A percentile compares a stretch with the other conserved stretches of the same genome.
phyloP scores from a whole-genome alignment of 2,113 vertebrate genomes.

The Pardalotus punctatus region DNA sequence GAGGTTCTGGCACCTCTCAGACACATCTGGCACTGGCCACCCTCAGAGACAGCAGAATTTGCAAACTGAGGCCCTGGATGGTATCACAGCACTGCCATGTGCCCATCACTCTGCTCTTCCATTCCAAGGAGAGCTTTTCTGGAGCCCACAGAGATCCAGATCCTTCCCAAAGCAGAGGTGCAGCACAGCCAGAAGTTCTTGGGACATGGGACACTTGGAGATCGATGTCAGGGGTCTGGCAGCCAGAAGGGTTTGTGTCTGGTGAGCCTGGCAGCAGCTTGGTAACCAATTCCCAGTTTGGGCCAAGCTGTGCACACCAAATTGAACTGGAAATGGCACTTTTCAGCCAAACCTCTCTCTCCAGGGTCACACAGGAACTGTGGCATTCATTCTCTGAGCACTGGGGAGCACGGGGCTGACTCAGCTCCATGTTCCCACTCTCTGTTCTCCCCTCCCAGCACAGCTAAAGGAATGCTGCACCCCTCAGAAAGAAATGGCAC shows the following conservation, averaged over 20 bases:
- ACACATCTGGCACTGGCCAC: neutral
- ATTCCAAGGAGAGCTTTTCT: neutral
- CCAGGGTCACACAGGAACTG: neutral
- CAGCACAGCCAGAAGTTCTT: neutral
- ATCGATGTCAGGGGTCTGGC: neutral
- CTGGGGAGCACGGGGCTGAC: neutral
- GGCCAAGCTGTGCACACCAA: neutral
- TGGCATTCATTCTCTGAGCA: neutral
- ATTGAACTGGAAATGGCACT: neutral
- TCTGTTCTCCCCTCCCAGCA: neutral
- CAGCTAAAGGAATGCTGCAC: neutral
- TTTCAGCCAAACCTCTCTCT: neutral
- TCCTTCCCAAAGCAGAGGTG: neutral
- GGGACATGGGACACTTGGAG: neutral
- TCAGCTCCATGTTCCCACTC: neutral
- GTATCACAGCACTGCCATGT: neutral
- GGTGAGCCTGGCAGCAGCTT: neutral
- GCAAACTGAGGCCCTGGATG: neutral
- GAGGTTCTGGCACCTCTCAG: slow-evolving; percentile 2
- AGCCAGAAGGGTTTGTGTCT: neutral
- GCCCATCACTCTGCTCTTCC: neutral
- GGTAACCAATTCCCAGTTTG: neutral
- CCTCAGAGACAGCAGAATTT: neutral
- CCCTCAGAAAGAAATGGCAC: neutral
- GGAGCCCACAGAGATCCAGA: neutral